Evolutionary conservation across 35 echinoderm and acorn worm species (phyloP).

Genomic region (Lytechinus variegatus): DNA sequence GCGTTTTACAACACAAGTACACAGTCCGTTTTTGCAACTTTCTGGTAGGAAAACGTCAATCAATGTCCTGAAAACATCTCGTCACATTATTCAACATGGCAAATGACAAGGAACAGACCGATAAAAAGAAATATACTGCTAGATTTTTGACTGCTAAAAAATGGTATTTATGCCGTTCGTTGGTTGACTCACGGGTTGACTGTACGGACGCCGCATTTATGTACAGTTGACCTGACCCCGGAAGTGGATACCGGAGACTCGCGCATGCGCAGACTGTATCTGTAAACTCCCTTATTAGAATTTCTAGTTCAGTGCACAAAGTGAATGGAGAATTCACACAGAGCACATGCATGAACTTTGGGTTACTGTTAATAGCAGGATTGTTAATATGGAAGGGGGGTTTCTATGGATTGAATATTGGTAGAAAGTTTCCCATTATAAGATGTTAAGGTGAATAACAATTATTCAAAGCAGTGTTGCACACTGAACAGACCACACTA

Average conservation of each 20-base stretch:
- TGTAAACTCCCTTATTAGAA: background rate
- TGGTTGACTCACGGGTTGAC: background rate
- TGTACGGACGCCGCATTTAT: background rate
- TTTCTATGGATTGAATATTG: no score
- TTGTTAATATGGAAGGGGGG: no score
- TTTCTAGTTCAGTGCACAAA: no score
- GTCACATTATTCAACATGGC: background rate
- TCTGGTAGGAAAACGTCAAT: background rate
- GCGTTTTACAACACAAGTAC: background rate
- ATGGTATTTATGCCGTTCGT: no score
- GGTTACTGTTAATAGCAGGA: no score
- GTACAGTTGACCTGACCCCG: background rate
- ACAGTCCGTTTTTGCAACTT: background rate
- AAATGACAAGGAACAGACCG: background rate
- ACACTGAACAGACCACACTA: no score
- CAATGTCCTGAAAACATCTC: background rate
- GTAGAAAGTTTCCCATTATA: no score
- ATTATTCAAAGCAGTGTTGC: no score
- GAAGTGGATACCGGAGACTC: background rate
- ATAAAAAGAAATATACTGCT: background rate
- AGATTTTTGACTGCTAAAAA: background rate
- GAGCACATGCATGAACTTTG: no score
- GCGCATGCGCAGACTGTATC: background rate
- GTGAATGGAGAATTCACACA: no score
- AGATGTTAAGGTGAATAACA: no score